Evolutionary conservation across 2,797 vertebrate genomes (phyloP).

Genomic region (Eulemur coronatus): DNA sequence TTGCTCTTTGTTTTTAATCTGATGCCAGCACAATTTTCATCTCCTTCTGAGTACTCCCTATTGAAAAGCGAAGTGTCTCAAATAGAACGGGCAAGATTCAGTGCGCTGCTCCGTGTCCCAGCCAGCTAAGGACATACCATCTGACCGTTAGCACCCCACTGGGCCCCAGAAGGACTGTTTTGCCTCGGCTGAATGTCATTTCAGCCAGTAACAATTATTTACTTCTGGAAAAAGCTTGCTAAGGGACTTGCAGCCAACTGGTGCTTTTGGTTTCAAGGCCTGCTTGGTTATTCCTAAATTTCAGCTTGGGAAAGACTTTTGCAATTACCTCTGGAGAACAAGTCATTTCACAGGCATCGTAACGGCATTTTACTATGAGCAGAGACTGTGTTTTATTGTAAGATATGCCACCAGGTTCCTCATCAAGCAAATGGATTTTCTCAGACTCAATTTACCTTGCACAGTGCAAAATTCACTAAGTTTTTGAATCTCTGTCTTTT

Average conservation of each 20-base stretch:
- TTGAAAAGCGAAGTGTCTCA: constrained; percentile 71
- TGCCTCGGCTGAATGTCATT: constrained; percentile 63
- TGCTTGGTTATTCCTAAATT: constrained; percentile 66
- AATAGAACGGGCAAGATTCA: constrained; percentile 53
- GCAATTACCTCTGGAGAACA: constrained; percentile 59
- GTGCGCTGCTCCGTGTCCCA: background rate
- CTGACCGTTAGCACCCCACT: constrained; percentile 70
- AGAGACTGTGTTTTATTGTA: background rate
- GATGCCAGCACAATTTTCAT: constrained; percentile 50
- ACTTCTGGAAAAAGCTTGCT: constrained; percentile 72
- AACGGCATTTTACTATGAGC: background rate
- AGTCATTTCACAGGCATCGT: constrained; percentile 17
- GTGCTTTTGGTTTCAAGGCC: constrained; percentile 57
- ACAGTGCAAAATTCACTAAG: background rate
- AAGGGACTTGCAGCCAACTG: constrained; percentile 65
- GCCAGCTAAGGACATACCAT: constrained; percentile 62
- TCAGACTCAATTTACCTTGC: constrained; percentile 41
- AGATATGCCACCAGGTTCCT: constrained; percentile 11
- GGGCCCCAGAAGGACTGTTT: constrained; percentile 68
- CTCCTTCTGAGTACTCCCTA: constrained; percentile 66
- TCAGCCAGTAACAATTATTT: constrained; percentile 78
- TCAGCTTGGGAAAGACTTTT: constrained; percentile 66
- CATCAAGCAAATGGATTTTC: constrained; percentile 32
- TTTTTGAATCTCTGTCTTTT: background rate
- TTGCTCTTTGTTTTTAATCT: constrained; percentile 47